Conservation (phyloP, 2,797 vertebrate species). For the Dipus sagitta region DNA sequence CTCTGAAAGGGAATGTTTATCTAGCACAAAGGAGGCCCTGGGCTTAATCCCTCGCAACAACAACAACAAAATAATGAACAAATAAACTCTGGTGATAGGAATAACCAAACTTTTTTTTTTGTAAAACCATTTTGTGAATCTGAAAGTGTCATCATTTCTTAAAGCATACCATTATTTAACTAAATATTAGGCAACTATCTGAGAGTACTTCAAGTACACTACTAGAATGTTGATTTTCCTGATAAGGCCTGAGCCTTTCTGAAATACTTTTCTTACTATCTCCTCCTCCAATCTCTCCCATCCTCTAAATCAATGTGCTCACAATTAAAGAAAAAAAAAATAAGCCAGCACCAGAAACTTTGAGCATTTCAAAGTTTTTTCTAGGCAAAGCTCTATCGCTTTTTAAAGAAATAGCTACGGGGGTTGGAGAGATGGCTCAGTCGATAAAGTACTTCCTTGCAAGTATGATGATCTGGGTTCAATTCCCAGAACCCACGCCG, state of each 20-base stretch:
- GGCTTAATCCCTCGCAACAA: neutral
- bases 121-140: conserved; percentile 13
- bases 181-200: conserved; percentile 9
- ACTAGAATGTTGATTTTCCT: neutral
- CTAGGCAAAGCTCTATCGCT: neutral
- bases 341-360: neutral
- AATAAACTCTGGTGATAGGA: neutral
- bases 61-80: neutral
- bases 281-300: neutral
- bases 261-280: neutral
- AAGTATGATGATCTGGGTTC: no score
- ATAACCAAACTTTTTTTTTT: neutral
- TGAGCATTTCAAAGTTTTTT: conserved; percentile 7
- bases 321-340: neutral
- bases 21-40: neutral
- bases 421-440: no score
- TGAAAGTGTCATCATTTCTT: conserved; percentile 18
- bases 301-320: neutral
- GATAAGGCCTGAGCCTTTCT: conserved; percentile 31
- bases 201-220: neutral
- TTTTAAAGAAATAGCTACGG: neutral
- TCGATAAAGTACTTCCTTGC: no score
- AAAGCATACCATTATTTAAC: conserved; percentile 28
- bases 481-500: no score
- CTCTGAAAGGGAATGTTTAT: neutral